Percentiles rank a stretch among this genome's conserved stretches.
phyloP scores from a whole-genome alignment of 2,113 vertebrate species.

The Corythornis madagascariensis region DNA sequence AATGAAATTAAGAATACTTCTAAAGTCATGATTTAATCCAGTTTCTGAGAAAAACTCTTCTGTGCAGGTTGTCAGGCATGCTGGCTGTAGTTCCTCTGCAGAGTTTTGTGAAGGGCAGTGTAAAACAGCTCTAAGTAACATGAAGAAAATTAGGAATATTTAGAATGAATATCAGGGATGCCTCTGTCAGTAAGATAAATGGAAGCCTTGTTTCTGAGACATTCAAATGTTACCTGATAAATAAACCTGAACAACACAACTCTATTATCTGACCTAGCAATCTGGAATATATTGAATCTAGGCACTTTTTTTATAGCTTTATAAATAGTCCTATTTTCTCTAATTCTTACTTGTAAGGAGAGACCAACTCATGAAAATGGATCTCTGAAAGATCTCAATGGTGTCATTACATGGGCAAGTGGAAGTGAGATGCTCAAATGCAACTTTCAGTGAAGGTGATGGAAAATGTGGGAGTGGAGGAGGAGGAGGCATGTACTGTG shows the following conservation, averaged over 20 bases:
- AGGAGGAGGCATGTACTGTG: background rate
- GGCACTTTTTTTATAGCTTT: background rate
- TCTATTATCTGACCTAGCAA: constrained; percentile 31
- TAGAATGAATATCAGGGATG: constrained; percentile 13
- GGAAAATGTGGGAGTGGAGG: background rate
- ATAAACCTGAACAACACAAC: background rate
- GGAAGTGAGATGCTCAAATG: background rate
- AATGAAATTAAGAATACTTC: background rate
- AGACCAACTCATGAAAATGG: constrained; percentile 1
- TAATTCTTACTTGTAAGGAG: background rate
- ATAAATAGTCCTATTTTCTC: constrained; percentile 32
- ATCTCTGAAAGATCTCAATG: background rate
- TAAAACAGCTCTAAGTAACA: background rate
- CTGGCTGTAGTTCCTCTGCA: background rate
- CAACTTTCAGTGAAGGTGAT: background rate
- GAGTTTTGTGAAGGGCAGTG: background rate
- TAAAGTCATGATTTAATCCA: background rate
- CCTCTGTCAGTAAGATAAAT: constrained; percentile 60
- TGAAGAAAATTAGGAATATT: constrained; percentile 43
- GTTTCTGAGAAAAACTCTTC: background rate
- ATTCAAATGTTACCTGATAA: background rate
- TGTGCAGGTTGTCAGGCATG: background rate
- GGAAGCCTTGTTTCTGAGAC: background rate
- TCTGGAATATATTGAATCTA: background rate
- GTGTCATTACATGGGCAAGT: background rate